Evolutionary conservation across 2,888 invertebrate genomes (phyloP).

Genomic region (Drosophila nigricruria): DNA sequence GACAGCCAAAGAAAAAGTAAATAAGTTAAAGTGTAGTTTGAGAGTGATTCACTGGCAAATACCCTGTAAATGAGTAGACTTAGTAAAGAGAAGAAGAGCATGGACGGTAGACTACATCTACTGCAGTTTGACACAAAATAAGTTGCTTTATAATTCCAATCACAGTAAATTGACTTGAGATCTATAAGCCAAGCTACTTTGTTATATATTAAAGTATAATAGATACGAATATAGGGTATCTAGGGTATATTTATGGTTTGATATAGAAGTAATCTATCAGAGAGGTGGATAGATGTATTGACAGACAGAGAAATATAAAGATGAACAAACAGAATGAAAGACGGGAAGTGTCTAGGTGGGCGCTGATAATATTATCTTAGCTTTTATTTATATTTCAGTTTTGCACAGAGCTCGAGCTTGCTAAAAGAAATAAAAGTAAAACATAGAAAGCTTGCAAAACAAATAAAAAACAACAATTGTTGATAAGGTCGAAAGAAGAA

Average conservation of each 20-base stretch:
- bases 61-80: background rate
- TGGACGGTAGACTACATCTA: background rate
- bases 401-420: background rate
- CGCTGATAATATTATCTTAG: background rate
- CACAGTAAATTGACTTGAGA: background rate
- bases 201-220: background rate
- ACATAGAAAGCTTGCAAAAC: background rate
- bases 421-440: background rate
- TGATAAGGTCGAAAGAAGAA: background rate
- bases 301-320: background rate
- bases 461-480: background rate
- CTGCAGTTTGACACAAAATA: background rate
- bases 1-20: background rate
- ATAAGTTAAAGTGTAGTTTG: background rate
- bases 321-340: background rate
- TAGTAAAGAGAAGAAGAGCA: too few species aligned
- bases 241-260: constrained; percentile 5
- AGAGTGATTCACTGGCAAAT: background rate
- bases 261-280: background rate
- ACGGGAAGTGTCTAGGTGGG: background rate
- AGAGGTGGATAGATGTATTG: too few species aligned
- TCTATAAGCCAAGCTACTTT: background rate
- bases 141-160: background rate
- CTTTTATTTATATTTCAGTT: background rate
- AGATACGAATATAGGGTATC: background rate